These are phyloP conservation scores for Acanthopleura granulata DNA, from an alignment of 2,888 invertebrate genomes.

Conservation along the genomic window DNA sequence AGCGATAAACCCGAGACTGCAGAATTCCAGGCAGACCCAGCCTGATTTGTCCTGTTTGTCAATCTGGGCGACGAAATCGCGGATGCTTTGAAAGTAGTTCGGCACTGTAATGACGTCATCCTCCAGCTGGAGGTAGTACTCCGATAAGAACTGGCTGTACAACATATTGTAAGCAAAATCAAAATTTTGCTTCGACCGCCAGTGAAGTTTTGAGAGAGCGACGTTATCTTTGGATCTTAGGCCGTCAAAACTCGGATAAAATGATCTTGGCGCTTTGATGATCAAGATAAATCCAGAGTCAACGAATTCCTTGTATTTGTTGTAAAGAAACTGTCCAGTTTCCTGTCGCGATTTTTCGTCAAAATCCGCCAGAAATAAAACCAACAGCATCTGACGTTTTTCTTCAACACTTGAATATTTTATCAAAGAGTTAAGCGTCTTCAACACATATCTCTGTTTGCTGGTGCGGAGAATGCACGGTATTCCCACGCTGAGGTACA, in stretches of 20 bases:
- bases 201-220: conserved; percentile 56
- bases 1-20: conserved; percentile 49
- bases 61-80: conserved; percentile 46
- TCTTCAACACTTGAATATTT: conserved; percentile 57
- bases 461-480: conserved; percentile 67
- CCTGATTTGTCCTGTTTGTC: conserved; percentile 30
- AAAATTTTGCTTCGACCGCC: conserved; percentile 69
- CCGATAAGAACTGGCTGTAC: conserved; percentile 56
- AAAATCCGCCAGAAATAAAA: conserved; percentile 67
- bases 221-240: conserved; percentile 62
- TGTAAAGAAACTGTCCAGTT: conserved; percentile 34
- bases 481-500: conserved; percentile 68
- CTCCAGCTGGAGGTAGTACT: conserved; percentile 67
- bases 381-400: conserved; percentile 54
- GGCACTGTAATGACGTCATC: conserved; percentile 67
- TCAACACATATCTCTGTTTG: conserved; percentile 56
- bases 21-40: conserved; percentile 50
- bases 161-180: conserved; percentile 68
- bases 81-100: conserved; percentile 60
- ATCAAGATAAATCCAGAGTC: conserved; percentile 66
- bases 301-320: conserved; percentile 43
- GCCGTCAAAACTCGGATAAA: conserved; percentile 50
- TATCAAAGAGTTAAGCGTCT: conserved; percentile 66
- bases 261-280: conserved; percentile 48
- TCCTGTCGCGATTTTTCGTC: conserved; percentile 48